These are phyloP conservation scores for Scaptomyza caliginosa DNA, from an alignment of 2,888 invertebrate species.

Conservation along the genomic window DNA sequence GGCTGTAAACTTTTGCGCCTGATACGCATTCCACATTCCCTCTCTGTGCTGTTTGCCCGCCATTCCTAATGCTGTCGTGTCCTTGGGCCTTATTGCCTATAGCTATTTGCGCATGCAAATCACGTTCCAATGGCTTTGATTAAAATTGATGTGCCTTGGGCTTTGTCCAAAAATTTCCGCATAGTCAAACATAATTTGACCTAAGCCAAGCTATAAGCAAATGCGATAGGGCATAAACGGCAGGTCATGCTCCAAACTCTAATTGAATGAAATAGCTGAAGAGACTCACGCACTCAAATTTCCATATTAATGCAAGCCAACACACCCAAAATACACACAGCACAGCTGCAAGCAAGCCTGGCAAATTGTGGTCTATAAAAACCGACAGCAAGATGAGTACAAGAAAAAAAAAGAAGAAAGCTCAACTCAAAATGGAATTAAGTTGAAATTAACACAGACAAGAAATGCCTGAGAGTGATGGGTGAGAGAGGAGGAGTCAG, in stretches of 20 bases:
- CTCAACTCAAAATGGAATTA: constrained; percentile 56
- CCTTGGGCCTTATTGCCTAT: constrained; percentile 9
- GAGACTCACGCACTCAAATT: constrained; percentile 60
- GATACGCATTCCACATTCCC: constrained; percentile 6
- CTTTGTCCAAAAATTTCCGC: constrained; percentile 71
- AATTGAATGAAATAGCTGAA: constrained; percentile 71
- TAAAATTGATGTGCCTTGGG: constrained; percentile 73
- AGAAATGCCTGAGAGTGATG: neutral
- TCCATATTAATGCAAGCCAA: constrained; percentile 66
- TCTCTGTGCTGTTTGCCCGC: no score
- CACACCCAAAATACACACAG: constrained; percentile 13
- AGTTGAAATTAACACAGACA: constrained; percentile 62
- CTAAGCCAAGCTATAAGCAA: constrained; percentile 68
- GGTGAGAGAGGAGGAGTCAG: neutral
- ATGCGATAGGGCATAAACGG: constrained; percentile 60
- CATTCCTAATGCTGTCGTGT: neutral
- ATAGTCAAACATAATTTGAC: constrained; percentile 77
- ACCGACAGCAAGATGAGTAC: constrained; percentile 2
- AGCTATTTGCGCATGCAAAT: constrained; percentile 58
- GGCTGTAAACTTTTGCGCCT: constrained; percentile 59
- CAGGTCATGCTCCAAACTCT: constrained; percentile 50
- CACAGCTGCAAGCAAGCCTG: constrained; percentile 7
- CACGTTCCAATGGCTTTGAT: constrained; percentile 69
- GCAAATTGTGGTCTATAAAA: constrained; percentile 54
- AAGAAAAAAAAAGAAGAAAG: constrained; percentile 8